These are phyloP conservation scores for Drosophila kuntzei DNA, from an alignment of 2,888 invertebrate species.

Conservation along the genomic window DNA sequence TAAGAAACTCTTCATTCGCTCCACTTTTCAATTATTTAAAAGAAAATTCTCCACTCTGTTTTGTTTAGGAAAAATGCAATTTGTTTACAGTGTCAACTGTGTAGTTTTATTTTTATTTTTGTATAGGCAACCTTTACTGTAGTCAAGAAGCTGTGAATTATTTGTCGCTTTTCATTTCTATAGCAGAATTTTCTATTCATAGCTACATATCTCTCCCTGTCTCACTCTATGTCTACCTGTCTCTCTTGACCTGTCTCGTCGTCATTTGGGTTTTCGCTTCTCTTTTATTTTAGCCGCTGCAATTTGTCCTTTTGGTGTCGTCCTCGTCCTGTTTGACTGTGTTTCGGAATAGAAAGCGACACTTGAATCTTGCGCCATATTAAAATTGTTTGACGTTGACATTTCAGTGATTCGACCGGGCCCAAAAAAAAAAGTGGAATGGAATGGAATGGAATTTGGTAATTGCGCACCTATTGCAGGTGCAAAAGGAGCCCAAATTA, in stretches of 20 bases:
- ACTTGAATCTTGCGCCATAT: constrained; percentile 49
- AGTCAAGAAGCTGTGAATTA: constrained; percentile 46
- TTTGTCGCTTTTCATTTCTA: constrained; percentile 47
- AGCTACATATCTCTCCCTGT: not conserved
- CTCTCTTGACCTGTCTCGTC: constrained; percentile 58
- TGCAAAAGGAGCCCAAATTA: constrained; percentile 34
- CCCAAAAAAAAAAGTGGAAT: not conserved
- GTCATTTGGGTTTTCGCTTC: constrained; percentile 16
- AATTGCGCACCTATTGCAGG: constrained; percentile 49
- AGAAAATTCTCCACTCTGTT: not conserved
- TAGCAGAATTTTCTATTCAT: constrained; percentile 26
- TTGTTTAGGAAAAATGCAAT: not conserved
- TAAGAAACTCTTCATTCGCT: not conserved
- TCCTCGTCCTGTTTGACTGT: constrained; percentile 15
- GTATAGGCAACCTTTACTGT: constrained; percentile 16
- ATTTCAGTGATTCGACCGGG: constrained; percentile 49
- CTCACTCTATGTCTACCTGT: constrained; percentile 7
- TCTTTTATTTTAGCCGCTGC: constrained; percentile 43
- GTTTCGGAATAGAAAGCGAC: constrained; percentile 31
- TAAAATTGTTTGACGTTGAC: constrained; percentile 63
- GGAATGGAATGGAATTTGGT: constrained; percentile 40
- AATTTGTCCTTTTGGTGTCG: constrained; percentile 62
- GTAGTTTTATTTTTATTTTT: not conserved
- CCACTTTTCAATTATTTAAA: constrained; percentile 1
- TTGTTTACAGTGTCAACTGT: constrained; percentile 10